Evolutionary conservation across 2,797 vertebrate species (phyloP), one percentile per base, ranked within the genome.

Genomic region (Onychomys leucogaster): DNA sequence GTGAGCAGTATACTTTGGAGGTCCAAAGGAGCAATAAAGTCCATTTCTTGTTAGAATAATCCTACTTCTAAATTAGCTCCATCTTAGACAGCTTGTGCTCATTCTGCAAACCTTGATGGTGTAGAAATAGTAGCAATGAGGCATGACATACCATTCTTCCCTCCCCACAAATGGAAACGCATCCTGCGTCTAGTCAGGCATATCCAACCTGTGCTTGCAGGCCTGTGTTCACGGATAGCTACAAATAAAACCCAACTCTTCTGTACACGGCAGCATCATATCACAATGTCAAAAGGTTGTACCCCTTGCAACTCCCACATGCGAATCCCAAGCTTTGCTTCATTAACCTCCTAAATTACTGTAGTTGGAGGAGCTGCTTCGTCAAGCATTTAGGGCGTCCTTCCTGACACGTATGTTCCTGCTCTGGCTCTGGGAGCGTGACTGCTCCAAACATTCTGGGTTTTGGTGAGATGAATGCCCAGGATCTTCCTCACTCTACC

Each of bases 271-370:
- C 37, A 52, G 46, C 46, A 73, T 87, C 34, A 32, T 34, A 75
- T 59, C 52, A 43, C 69, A 75, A 14, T 75, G 37, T 75, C 86
- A 43, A 59, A 75, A 73, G 52, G 27, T 11, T 61, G 17, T 32
- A 32, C 6, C 27, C 27, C 55, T 43, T 43, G 55, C 52, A 59
- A 14, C 6, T 61, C 29, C 6, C 59, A 96, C 19, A 88, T 0
- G 0, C 89, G 88, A 96, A 90, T 86, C 37, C 86, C 89, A 84
- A 76, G 73, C 96, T 93, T 98, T 76, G 82, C 97, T 97, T 97
- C 98, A 98, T 96, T 98, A 98, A 98, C 86, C 90, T 96, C 76
- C 94, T 94, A 78, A 97, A 98, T 96, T 94, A 86, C 81, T 96
- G 96, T 14, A 90, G 85, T 83, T 96, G 91, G 97, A 86, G 52